Percentiles rank a stretch among this genome's conserved stretches.
Conservation (phyloP, 2,888 invertebrate genomes). For the Torymus texanus region DNA sequence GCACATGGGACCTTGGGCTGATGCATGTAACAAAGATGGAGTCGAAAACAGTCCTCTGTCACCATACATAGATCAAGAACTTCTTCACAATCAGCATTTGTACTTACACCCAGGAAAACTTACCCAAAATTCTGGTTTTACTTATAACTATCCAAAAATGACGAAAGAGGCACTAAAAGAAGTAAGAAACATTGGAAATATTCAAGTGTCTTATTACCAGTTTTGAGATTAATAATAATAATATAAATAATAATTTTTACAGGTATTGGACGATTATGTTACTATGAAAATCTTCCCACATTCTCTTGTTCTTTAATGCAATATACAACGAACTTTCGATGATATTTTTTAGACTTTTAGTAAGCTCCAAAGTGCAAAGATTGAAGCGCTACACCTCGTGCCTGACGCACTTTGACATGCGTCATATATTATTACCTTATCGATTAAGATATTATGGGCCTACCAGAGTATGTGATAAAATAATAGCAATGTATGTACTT, state of each 20-base stretch:
- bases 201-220: slow-evolving; percentile 2
- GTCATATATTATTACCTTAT: slow-evolving; percentile 54
- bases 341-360: slow-evolving; percentile 52
- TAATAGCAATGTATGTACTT: slow-evolving; percentile 69
- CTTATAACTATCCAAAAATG: slow-evolving; percentile 79
- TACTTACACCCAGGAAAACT: slow-evolving; percentile 84
- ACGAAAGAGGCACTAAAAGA: slow-evolving; percentile 80
- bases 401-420: slow-evolving; percentile 62
- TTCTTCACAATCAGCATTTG: slow-evolving; percentile 87
- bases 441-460: slow-evolving; percentile 60
- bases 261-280: slow-evolving; percentile 89
- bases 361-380: slow-evolving; percentile 55
- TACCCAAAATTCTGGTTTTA: slow-evolving; percentile 78
- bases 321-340: slow-evolving; percentile 39
- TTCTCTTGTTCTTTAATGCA: slow-evolving; percentile 79
- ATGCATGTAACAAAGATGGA: slow-evolving; percentile 84
- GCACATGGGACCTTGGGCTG: slow-evolving; percentile 94
- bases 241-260: slow-evolving; percentile 56
- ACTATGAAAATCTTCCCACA: slow-evolving; percentile 89
- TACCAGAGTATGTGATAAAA: slow-evolving; percentile 70
- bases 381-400: slow-evolving; percentile 69
- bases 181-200: slow-evolving; percentile 70
- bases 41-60: slow-evolving; percentile 91
- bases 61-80: slow-evolving; percentile 90
- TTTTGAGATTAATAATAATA: slow-evolving; percentile 17